These are phyloP conservation scores for Prinia subflava DNA, from an alignment of 2,113 vertebrate genomes.

Conservation along the genomic window DNA sequence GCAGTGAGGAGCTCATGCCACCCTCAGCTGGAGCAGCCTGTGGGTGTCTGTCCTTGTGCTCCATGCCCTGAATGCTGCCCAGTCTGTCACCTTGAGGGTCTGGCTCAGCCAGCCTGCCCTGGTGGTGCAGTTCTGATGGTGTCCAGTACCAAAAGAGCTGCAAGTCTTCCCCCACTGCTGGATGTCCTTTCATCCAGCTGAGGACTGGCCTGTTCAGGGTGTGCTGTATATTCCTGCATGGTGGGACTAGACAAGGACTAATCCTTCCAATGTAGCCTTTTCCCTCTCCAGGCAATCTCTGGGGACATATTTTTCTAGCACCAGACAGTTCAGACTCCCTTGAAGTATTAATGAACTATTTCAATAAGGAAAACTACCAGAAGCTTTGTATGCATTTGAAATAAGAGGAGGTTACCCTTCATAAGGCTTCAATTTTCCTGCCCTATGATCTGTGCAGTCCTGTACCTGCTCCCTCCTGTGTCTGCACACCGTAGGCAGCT, in stretches of 20 bases:
- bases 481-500: conserved; percentile 6
- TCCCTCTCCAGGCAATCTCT: background rate
- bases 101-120: background rate
- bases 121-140: background rate
- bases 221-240: background rate
- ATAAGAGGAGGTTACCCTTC: conserved; percentile 14
- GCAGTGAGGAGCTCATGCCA: background rate
- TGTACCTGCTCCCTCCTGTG: conserved; percentile 15
- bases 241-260: background rate
- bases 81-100: background rate
- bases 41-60: background rate
- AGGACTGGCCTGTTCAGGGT: background rate
- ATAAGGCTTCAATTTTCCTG: conserved; percentile 31
- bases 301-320: background rate
- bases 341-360: conserved; percentile 21
- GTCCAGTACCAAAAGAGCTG: background rate
- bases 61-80: accelerated
- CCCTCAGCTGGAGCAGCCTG: background rate
- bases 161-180: background rate
- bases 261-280: background rate
- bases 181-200: background rate
- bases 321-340: background rate
- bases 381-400: background rate
- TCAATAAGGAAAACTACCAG: background rate
- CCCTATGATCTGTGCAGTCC: conserved; percentile 12